phyloP scores from a whole-genome alignment of 2,797 vertebrate species.

The Ctenosaura bakeri region DNA sequence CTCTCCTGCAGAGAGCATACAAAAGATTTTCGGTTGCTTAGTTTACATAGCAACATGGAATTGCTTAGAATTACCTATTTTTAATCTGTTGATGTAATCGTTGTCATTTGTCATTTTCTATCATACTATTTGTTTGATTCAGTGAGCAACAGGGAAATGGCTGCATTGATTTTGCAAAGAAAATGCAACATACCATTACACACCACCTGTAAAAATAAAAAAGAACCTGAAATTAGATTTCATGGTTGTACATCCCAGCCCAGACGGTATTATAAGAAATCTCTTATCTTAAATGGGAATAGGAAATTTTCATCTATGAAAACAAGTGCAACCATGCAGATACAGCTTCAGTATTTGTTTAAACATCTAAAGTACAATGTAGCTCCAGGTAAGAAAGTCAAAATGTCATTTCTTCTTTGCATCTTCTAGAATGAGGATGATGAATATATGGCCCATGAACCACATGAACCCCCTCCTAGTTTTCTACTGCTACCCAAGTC shows the following conservation, averaged over 20 bases:
- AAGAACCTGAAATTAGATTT: neutral
- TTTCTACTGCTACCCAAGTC: neutral
- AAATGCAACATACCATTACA: constrained; percentile 46
- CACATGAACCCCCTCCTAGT: neutral
- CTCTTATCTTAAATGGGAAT: constrained; percentile 28
- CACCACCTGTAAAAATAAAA: neutral
- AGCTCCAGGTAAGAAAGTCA: neutral
- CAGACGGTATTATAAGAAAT: constrained; percentile 25
- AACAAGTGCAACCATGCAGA: constrained; percentile 24
- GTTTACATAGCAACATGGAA: constrained; percentile 36
- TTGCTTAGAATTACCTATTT: constrained; percentile 45
- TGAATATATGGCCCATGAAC: too few relatives aligned
- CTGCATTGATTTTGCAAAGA: constrained; percentile 38
- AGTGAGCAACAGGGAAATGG: constrained; percentile 49
- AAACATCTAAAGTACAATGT: constrained; percentile 5
- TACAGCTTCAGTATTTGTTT: constrained; percentile 13
- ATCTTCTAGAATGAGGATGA: neutral
- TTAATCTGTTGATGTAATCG: constrained; percentile 33
- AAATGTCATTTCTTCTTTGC: neutral
- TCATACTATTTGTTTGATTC: constrained; percentile 44
- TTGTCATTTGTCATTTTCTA: constrained; percentile 39
- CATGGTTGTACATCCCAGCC: neutral
- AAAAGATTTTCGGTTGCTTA: constrained; percentile 26
- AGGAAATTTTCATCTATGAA: constrained; percentile 21
- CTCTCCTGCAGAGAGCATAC: neutral